Base-by-base conservation (phyloP, 2,888 invertebrate species). In the Platynereis dumerilii region DNA sequence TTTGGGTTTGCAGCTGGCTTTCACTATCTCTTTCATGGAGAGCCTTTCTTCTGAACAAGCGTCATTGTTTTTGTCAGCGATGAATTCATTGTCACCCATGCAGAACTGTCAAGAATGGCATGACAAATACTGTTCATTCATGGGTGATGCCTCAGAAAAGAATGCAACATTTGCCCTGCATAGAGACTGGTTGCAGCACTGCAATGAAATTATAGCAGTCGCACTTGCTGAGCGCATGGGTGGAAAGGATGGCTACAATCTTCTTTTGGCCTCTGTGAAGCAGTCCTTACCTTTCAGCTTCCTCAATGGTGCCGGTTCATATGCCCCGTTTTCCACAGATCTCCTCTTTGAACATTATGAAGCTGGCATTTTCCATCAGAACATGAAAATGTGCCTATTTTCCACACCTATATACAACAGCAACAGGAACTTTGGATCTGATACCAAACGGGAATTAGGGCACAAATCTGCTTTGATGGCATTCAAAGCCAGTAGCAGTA, bases 291-390 rank as follows among this genome's bases (percentile, higher is more conserved):
- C n/a, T n/a, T n/a, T n/a, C n/a, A n/a, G n/a, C n/a, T n/a, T n/a
- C n/a, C n/a, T n/a, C n/a, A 69, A 71, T 57, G 70, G 70, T 7
- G 68, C 70, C 22, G 55, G 54, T 24, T 65, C 67, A 20, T 69
- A 69, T 60, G 69, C 67, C 20, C 55, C 64, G 15, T 69, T n/a
- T n/a, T n/a, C n/a, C n/a, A n/a, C n/a, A n/a, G n/a, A n/a, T n/a
- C n/a, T n/a, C n/a, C n/a, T n/a, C 2, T 56, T 56, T 39, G 59
- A 66, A n/a, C 63, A 70, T 34, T 66, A 63, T 39, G 55, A 54
- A 48, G 59, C 60, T 48, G 65, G 68, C n/a, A 17, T 45, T 44
- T 70, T 68, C 45, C 60, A 70, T 34, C 24, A 64, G 45, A 34
- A 44, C 42, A 10, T 72, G 63, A 72, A 72, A 55, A 22, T 39